A percentile compares a stretch with the other conserved stretches of the same genome.
These are phyloP conservation scores for Xestobium rufovillosum DNA, from an alignment of 2,888 invertebrate genomes.

Conservation along the genomic window DNA sequence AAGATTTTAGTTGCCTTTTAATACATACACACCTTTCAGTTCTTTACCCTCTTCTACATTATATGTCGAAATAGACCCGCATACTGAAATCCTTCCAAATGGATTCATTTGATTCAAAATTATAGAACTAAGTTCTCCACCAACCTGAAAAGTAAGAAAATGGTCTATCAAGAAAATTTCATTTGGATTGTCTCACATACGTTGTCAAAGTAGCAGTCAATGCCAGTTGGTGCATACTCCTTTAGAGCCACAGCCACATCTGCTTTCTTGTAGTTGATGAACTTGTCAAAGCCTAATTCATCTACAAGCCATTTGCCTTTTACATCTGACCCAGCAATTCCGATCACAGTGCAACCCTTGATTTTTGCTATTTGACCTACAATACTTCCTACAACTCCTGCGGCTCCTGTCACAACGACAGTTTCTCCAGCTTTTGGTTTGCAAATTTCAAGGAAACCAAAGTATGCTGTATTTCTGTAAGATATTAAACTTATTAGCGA, in stretches of 20 bases:
- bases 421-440: slow-evolving; percentile 63
- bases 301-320: slow-evolving; percentile 58
- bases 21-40: no score
- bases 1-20: no score
- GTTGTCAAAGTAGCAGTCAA: slow-evolving; percentile 69
- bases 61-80: slow-evolving; percentile 59
- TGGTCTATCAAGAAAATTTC: no score
- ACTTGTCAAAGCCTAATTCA: slow-evolving; percentile 56
- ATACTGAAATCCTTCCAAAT: slow-evolving; percentile 55
- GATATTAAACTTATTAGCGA: no score
- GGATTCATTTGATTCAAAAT: slow-evolving; percentile 56
- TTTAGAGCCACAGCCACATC: slow-evolving; percentile 48
- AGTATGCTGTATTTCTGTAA: slow-evolving; percentile 60
- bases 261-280: slow-evolving; percentile 60
- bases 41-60: slow-evolving; percentile 46
- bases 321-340: slow-evolving; percentile 59
- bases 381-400: slow-evolving; percentile 68
- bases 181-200: slow-evolving; percentile 47
- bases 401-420: slow-evolving; percentile 61
- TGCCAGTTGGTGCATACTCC: slow-evolving; percentile 54
- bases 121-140: slow-evolving; percentile 54
- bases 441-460: slow-evolving; percentile 61
- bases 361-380: slow-evolving; percentile 71
- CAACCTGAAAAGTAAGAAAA: slow-evolving; percentile 51
- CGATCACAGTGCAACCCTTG: slow-evolving; percentile 58